Percentiles rank a stretch among this genome's conserved stretches.
Evolutionary conservation across 2,113 vertebrate species (phyloP).

Genomic region (Agapornis roseicollis): DNA sequence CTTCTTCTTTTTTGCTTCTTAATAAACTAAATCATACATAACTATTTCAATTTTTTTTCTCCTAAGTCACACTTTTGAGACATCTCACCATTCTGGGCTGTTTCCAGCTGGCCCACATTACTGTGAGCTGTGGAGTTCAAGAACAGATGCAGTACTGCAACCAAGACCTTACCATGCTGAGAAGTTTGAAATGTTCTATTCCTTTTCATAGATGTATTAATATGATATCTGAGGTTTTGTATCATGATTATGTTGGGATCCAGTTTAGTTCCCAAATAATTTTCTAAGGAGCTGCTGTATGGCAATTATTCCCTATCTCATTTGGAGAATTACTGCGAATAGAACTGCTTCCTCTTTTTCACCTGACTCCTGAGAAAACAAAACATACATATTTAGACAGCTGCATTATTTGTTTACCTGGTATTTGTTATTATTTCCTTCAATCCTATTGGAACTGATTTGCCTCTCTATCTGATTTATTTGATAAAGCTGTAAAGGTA

Average conservation of each 20-base stretch:
- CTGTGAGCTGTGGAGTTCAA: neutral
- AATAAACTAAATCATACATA: neutral
- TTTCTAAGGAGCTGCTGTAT: neutral
- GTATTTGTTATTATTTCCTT: neutral
- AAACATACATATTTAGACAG: neutral
- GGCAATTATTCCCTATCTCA: neutral
- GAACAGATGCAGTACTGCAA: neutral
- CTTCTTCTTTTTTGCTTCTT: neutral
- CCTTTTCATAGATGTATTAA: neutral
- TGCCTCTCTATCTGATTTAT: neutral
- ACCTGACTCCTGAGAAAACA: neutral
- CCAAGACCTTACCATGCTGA: neutral
- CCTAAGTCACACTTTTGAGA: neutral
- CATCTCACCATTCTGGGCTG: neutral
- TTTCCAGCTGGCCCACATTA: neutral
- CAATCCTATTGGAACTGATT: neutral
- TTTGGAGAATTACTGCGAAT: neutral
- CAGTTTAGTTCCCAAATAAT: neutral
- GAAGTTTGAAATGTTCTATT: neutral
- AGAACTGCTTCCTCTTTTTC: neutral
- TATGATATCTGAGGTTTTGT: neutral
- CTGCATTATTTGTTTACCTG: neutral
- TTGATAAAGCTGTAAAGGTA: neutral
- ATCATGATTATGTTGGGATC: neutral
- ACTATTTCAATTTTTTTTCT: neutral